phyloP scores from a whole-genome alignment of 2,797 vertebrate species.

The Botia almorhae region DNA sequence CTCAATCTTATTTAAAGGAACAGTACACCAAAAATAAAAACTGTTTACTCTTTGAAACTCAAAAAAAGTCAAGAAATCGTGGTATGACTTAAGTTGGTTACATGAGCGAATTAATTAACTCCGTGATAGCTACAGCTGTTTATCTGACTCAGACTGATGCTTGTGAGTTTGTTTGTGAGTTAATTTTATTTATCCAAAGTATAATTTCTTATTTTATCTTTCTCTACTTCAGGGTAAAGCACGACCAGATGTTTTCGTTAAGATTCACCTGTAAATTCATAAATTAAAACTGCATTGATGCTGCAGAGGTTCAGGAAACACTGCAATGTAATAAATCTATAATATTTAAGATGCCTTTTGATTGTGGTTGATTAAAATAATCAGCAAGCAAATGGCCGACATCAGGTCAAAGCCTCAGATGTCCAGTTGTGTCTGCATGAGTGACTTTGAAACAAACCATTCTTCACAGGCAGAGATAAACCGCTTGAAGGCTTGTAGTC shows the following conservation, averaged over 20 bases:
- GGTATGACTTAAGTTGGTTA: too few relatives aligned
- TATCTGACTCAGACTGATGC: too few relatives aligned
- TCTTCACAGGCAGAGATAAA: constrained; percentile 45
- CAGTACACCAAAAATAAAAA: neutral
- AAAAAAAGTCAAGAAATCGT: neutral
- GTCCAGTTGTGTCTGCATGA: constrained; percentile 50
- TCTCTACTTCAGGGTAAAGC: too few relatives aligned
- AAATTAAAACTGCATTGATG: neutral
- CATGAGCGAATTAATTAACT: too few relatives aligned
- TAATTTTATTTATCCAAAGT: neutral
- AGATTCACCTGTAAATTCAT: too few relatives aligned
- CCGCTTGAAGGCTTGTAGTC: constrained; percentile 42
- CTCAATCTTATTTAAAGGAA: neutral
- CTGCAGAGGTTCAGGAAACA: neutral
- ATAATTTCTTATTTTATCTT: neutral
- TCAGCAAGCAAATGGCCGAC: constrained; percentile 33
- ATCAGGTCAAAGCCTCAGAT: constrained; percentile 38
- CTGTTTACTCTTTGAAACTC: too few relatives aligned
- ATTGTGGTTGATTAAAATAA: constrained; percentile 36
- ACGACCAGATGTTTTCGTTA: too few relatives aligned
- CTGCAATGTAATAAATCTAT: neutral
- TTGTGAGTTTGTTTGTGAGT: too few relatives aligned
- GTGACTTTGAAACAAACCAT: constrained; percentile 44
- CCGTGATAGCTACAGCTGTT: too few relatives aligned
- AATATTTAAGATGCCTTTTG: neutral